These are phyloP conservation scores for Andrena cerasifolii DNA, from an alignment of 1,140 invertebrate genomes.

Conservation along the genomic window DNA sequence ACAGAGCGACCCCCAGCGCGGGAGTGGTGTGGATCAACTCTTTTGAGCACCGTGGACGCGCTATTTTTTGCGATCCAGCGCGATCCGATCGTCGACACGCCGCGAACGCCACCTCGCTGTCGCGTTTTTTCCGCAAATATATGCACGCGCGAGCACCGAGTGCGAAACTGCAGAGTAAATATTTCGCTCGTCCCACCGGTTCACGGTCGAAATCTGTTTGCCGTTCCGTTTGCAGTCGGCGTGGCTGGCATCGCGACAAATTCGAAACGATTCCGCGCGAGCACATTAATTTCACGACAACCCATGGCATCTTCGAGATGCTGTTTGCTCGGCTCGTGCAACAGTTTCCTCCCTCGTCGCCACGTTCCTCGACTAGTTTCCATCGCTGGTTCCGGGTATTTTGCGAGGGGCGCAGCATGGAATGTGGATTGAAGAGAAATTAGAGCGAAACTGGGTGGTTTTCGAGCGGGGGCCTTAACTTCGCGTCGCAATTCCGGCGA, in stretches of 20 bases:
- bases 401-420: neutral
- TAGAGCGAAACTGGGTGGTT: no score
- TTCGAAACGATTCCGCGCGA: slow-evolving; percentile 22
- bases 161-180: slow-evolving; percentile 17
- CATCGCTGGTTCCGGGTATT: neutral
- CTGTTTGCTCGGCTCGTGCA: neutral
- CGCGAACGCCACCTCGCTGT: neutral
- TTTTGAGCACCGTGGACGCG: neutral
- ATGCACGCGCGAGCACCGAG: neutral
- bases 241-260: slow-evolving; percentile 8
- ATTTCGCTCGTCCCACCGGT: slow-evolving; percentile 8
- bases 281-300: neutral
- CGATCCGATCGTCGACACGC: neutral
- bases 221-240: neutral
- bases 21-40: neutral
- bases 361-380: neutral
- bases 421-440: no score
- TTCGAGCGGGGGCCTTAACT: no score
- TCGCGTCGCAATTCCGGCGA: slow-evolving; percentile 28
- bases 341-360: neutral
- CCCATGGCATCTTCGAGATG: neutral
- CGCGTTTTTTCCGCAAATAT: slow-evolving; percentile 20
- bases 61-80: neutral
- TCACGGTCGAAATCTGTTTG: slow-evolving; percentile 32
- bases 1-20: neutral